Evolutionary conservation across 2,888 invertebrate genomes (phyloP).

Genomic region (Hipparchia sbordonii): DNA sequence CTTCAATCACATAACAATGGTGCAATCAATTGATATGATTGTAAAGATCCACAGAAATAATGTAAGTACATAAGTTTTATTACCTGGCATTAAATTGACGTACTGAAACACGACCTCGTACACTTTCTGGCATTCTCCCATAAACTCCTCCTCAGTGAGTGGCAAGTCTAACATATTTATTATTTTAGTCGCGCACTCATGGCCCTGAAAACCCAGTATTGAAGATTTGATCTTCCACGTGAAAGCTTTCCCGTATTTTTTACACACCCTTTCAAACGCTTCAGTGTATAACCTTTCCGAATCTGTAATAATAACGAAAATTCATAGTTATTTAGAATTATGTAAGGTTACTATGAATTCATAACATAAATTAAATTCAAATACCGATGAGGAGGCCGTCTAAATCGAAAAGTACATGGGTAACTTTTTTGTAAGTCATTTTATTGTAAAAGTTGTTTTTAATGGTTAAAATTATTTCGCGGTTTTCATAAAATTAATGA

Average conservation of each 20-base stretch:
- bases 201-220: constrained; percentile 86
- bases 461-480: neutral
- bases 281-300: constrained; percentile 90
- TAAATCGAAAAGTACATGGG: constrained; percentile 85
- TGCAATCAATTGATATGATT: no score
- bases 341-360: neutral
- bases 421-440: constrained; percentile 72
- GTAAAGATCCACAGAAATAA: no score
- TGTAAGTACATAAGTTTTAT: no score
- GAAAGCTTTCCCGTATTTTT: constrained; percentile 87
- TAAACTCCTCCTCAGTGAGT: constrained; percentile 85
- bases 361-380: neutral
- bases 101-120: constrained; percentile 83
- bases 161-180: constrained; percentile 84
- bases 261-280: constrained; percentile 86
- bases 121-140: constrained; percentile 77
- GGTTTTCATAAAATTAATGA: neutral
- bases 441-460: constrained; percentile 23
- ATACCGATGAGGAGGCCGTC: constrained; percentile 83
- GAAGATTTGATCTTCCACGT: constrained; percentile 90
- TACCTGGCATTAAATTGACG: constrained; percentile 89
- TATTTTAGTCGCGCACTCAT: constrained; percentile 84
- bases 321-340: neutral
- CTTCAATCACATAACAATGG: no score
- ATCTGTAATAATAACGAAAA: constrained; percentile 81